Evolutionary conservation across 1,140 invertebrate genomes (phyloP), one percentile per base, ranked within the genome.

Genomic region (Tenebrio molitor): DNA sequence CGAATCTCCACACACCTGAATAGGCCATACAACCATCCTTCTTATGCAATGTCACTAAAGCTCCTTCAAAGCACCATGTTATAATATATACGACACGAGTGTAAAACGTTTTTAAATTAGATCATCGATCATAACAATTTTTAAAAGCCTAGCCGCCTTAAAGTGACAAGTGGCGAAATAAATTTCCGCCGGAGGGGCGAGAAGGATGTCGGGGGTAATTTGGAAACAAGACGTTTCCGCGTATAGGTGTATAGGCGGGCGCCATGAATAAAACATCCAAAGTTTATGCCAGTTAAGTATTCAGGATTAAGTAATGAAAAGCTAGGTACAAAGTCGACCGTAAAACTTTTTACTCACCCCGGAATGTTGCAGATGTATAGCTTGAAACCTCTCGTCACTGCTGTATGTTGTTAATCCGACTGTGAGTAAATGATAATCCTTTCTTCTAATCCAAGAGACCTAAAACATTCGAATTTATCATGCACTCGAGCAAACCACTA

Each of bases 301-400:
- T 58, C 29, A 42, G 46, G 67, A 50, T 53, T 69, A 50, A 53
- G 44, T 69, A 69, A 69, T 69, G 67, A 69, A 69, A 69, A 69
- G n/a, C n/a, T 21, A 50, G 21, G 21, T 12, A 12, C 5, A 39
- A 39, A 5, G n/a, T 2, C 6, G 15, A 23, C 16, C 23, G 63
- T 29, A 68, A 66, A 50, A 34, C 21, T 50, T 36, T 36, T 50
- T 68, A 46, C 80, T 85, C 87, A 92, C 91, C 88, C 94, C 92
- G 78, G 91, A 92, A 83, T 94, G 91, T 78, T 93, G 91, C 78
- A 93, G 87, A 85, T 95, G 93, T 77, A 92, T 91, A 21, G 93
- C 91, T 80, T 93, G 92, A 84, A 94, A 96, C 72, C 94, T 88
- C 79, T 92, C 93, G 81, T 95, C 94, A 77, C 92, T 94, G 78